Evolutionary conservation across 1,140 invertebrate genomes (phyloP).

Genomic region (Proales similis): DNA sequence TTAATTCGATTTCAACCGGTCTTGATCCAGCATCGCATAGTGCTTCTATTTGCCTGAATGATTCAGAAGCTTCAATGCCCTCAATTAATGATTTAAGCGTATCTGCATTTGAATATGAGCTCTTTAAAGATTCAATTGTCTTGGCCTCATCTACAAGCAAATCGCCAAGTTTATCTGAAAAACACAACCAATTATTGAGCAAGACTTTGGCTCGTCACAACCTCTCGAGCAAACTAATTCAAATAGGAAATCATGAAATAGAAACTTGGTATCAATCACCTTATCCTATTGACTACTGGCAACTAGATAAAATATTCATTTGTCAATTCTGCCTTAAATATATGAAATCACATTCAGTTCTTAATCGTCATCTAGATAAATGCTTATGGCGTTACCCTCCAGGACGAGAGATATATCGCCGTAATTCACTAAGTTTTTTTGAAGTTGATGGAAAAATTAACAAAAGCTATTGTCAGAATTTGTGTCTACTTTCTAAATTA

Average conservation of each 20-base stretch:
- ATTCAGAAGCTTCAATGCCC: conserved; percentile 10
- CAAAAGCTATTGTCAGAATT: conserved; percentile 44
- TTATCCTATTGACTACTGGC: conserved; percentile 80
- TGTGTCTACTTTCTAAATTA: conserved; percentile 47
- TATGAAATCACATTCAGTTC: conserved; percentile 85
- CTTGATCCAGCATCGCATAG: conserved; percentile 9
- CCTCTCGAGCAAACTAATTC: conserved; percentile 56
- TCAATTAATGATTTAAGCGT: conserved; percentile 14
- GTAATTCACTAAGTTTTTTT: conserved; percentile 83
- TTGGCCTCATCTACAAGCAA: conserved; percentile 13
- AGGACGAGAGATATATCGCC: conserved; percentile 97
- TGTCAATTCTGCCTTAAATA: conserved; percentile 97
- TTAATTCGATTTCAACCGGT: conserved; percentile 29
- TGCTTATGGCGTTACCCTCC: conserved; percentile 92
- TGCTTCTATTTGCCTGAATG: conserved; percentile 11
- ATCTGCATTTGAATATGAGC: conserved; percentile 15
- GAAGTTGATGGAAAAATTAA: conserved; percentile 80
- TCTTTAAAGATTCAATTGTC: conserved; percentile 38
- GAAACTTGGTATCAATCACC: conserved; percentile 99
- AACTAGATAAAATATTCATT: conserved; percentile 65
- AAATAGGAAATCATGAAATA: conserved; percentile 92
- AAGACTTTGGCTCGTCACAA: conserved; percentile 8
- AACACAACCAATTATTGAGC: conserved; percentile 11
- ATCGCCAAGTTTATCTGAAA: not conserved
- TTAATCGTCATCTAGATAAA: conserved; percentile 74